Base-by-base conservation (phyloP, 2,797 vertebrate species). In the Galagoides demidoff region DNA sequence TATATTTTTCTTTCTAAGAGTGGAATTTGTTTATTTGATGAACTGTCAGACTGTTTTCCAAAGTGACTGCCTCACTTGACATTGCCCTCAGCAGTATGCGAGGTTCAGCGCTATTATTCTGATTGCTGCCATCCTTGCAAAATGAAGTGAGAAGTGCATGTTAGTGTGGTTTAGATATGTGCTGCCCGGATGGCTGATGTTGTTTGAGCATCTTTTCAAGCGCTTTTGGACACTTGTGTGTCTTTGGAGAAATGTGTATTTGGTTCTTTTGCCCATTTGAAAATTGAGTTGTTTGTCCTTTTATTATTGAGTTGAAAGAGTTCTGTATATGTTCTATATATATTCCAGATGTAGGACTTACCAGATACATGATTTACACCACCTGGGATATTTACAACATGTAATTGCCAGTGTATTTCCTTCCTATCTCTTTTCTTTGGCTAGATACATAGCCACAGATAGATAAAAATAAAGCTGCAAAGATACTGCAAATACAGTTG, bases 1-100 rank as follows among this genome's bases (percentile, higher is more conserved):
- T 66, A 1, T 1, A 0, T 83, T 68, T 92, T 57, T 31, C 3
- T n/a, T n/a, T 85, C 95, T 14, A 2, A 25, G 77, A 29, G n/a
- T 22, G 10, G 29, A 27, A 9, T 12, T 19, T 34, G 27, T 57
- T 23, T 11, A 0, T 52, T 27, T 4, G 79, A 90, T 22, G 49
- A 45, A 5, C 17, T 27, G 11, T 20, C 43, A 25, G 76, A 34
- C 29, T 2, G 23, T 43, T 43, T 85, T 83, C 70, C 74, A 34
- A 1, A 10, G 55, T 2, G 22, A 2, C 66, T 7, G 55, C 34
- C 71, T 70, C 55, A 6, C 39, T n/a, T 63, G 27, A 25, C 43
- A 0, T 19, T 37, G 20, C 45, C 86, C n/a, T 55, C 11, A 31
- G 16, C 1, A 0, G n/a, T 0, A 0, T 8, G 0, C 0, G 12